Evolutionary conservation across 2,797 vertebrate genomes (phyloP).

Genomic region (Pangasius larnaudii): DNA sequence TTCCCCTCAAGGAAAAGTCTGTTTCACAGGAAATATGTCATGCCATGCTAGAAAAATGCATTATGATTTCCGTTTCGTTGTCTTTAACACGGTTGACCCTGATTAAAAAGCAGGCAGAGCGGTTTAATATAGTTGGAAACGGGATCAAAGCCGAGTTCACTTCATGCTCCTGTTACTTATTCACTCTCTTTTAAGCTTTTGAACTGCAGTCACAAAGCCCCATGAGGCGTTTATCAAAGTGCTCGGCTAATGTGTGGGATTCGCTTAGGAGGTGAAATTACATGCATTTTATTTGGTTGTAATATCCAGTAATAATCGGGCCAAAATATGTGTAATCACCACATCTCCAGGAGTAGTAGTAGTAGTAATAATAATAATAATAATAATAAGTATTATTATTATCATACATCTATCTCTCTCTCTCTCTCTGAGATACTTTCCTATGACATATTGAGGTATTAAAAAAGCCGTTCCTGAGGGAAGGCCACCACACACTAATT

Average conservation of each 20-base stretch:
- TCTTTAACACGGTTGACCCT: not conserved
- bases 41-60: not conserved
- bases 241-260: constrained; percentile 16
- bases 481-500: constrained; percentile 77
- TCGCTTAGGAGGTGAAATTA: not conserved
- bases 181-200: constrained; percentile 26
- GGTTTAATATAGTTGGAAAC: constrained; percentile 12
- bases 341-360: not conserved
- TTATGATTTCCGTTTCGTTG: not conserved
- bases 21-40: too few species aligned
- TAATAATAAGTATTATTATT: constrained; percentile 36
- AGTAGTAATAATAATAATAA: constrained; percentile 5
- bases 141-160: constrained; percentile 27
- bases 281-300: not conserved
- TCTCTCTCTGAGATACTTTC: constrained; percentile 59
- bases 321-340: constrained; percentile 31
- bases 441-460: constrained; percentile 81
- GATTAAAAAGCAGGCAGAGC: not conserved
- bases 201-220: constrained; percentile 6
- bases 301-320: not conserved
- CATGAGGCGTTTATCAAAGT: constrained; percentile 10
- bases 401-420: constrained; percentile 8
- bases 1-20: not conserved
- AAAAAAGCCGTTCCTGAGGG: constrained; percentile 75
- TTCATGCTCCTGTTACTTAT: constrained; percentile 32